These are phyloP conservation scores for Pollenia labialis DNA, from an alignment of 2,888 invertebrate species.

Conservation along the genomic window DNA sequence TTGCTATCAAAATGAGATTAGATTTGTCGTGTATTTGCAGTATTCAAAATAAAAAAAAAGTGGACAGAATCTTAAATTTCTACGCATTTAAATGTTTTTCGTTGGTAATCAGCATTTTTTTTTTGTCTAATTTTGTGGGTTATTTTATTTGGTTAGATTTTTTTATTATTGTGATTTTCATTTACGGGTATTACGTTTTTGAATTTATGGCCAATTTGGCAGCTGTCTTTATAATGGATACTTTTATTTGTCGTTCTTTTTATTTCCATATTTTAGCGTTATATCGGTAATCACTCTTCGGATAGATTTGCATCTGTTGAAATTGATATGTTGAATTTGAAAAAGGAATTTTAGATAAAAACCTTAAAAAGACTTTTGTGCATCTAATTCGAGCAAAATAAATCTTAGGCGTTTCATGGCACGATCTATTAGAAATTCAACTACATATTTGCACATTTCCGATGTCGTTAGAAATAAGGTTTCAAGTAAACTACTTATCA, in stretches of 20 bases:
- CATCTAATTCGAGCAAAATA: no score
- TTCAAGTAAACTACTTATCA: no score
- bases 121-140: constrained; percentile 48
- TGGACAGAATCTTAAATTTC: not conserved
- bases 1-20: constrained; percentile 45
- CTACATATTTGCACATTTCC: no score
- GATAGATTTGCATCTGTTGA: not conserved
- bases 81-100: constrained; percentile 17
- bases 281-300: constrained; percentile 4
- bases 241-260: constrained; percentile 6
- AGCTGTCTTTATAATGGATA: constrained; percentile 58
- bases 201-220: constrained; percentile 79
- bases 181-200: constrained; percentile 77
- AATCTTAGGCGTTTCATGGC: no score
- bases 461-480: no score
- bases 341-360: no score
- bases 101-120: constrained; percentile 43
- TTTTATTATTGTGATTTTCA: constrained; percentile 24
- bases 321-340: not conserved
- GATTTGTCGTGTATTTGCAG: constrained; percentile 5
- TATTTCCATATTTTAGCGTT: constrained; percentile 24
- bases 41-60: not conserved
- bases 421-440: no score
- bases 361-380: no score
- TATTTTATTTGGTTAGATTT: constrained; percentile 25